phyloP scores from a whole-genome alignment of 1,140 invertebrate species.

The Thaumetopoea pityocampa region DNA sequence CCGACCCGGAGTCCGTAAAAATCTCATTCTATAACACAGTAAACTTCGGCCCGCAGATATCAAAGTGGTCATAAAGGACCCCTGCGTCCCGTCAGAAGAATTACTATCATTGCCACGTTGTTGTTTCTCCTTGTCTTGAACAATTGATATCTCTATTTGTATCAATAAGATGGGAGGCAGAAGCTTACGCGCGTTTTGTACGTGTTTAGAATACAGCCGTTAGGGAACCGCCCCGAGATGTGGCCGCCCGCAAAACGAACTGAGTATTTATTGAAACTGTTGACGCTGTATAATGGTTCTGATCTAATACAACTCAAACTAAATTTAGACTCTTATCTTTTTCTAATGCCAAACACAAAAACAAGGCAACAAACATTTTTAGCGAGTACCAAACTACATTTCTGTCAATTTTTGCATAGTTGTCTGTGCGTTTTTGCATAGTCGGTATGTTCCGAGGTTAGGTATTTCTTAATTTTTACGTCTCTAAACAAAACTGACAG shows the following conservation, averaged over 20 bases:
- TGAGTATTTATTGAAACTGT: conserved; percentile 51
- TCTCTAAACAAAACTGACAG: too few relatives aligned
- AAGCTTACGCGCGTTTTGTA: conserved; percentile 65
- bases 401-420: too few relatives aligned
- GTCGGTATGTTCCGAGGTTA: too few relatives aligned
- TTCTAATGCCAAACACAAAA: too few relatives aligned
- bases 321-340: too few relatives aligned
- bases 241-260: conserved; percentile 9
- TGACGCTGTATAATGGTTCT: too few relatives aligned
- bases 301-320: too few relatives aligned
- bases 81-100: conserved; percentile 36
- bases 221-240: conserved; percentile 22
- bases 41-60: conserved; percentile 33
- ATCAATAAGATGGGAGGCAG: conserved; percentile 68
- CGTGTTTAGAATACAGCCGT: conserved; percentile 57
- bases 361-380: too few relatives aligned
- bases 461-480: too few relatives aligned
- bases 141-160: conserved; percentile 75
- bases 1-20: conserved; percentile 29
- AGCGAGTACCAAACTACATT: too few relatives aligned
- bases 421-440: too few relatives aligned
- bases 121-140: conserved; percentile 62
- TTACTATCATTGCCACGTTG: conserved; percentile 50
- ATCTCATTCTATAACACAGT: conserved; percentile 27
- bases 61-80: conserved; percentile 34